Conservation (phyloP, 2,113 vertebrate species). For the Scalopus aquaticus region DNA sequence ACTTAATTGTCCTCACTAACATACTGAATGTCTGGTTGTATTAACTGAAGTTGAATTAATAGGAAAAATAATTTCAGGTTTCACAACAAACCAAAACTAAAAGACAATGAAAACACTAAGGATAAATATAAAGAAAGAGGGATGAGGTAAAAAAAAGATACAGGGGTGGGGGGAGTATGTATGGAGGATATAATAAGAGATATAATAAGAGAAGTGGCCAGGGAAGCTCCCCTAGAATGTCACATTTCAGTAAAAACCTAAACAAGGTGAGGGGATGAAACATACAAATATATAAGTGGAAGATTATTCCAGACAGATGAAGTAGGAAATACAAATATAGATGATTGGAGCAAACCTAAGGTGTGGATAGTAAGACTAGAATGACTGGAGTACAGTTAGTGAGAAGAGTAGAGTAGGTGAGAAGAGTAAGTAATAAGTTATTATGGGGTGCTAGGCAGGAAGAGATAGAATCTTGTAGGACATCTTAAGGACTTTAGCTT, state of each 20-base stretch:
- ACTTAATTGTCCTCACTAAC: not conserved
- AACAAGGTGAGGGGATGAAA: not conserved
- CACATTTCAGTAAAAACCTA: not conserved
- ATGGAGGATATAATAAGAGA: not conserved
- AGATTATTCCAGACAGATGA: not conserved
- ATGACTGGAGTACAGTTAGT: not conserved
- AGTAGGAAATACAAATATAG: not conserved
- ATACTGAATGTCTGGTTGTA: not conserved
- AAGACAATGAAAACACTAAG: not conserved
- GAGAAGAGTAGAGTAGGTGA: not conserved
- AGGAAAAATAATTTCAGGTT: not conserved
- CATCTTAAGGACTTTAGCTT: not conserved
- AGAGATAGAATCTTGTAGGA: not conserved
- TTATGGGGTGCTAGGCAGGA: not conserved
- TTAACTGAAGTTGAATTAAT: not conserved
- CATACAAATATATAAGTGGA: not conserved
- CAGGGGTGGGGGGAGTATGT: too few relatives aligned
- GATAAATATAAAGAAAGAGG: not conserved
- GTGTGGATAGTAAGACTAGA: not conserved
- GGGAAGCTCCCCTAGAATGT: not conserved
- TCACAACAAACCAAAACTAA: slow-evolving; percentile 24
- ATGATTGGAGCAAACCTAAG: not conserved
- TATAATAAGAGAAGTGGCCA: not conserved
- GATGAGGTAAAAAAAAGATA: too few relatives aligned
- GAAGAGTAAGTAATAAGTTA: not conserved